phyloP scores from a whole-genome alignment of 1,140 invertebrate genomes.

The Orius insidiosus region DNA sequence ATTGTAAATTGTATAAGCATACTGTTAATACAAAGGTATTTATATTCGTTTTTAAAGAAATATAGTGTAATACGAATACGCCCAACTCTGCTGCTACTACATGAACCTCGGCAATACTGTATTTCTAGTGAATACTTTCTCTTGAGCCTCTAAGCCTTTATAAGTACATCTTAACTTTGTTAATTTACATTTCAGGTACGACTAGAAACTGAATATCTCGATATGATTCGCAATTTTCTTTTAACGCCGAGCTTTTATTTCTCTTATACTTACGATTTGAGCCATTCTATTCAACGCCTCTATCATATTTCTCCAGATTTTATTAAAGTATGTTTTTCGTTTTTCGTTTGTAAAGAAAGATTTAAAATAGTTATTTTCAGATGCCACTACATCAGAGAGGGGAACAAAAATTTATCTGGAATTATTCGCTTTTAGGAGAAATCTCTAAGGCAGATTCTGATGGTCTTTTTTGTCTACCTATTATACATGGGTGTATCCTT shows the following conservation, averaged over 20 bases:
- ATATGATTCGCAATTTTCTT: constrained; percentile 63
- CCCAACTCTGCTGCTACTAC: too few relatives aligned
- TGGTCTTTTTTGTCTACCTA: constrained; percentile 62
- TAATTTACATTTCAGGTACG: constrained; percentile 43
- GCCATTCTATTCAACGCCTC: constrained; percentile 76
- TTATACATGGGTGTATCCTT: constrained; percentile 83
- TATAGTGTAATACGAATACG: too few relatives aligned
- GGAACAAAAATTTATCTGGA: constrained; percentile 86
- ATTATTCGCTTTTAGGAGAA: constrained; percentile 57
- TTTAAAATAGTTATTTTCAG: constrained; percentile 24
- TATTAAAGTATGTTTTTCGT: constrained; percentile 34
- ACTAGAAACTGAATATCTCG: constrained; percentile 60
- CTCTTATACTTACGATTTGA: constrained; percentile 85
- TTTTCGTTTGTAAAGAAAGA: neutral
- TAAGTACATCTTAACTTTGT: too few relatives aligned
- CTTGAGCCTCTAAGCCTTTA: too few relatives aligned
- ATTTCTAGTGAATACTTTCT: too few relatives aligned
- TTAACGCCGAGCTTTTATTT: constrained; percentile 76
- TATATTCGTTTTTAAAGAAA: too few relatives aligned
- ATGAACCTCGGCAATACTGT: too few relatives aligned
- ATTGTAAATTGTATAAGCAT: too few relatives aligned
- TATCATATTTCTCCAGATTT: constrained; percentile 79
- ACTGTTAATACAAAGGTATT: too few relatives aligned
- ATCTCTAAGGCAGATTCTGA: constrained; percentile 46
- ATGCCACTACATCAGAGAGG: constrained; percentile 55